Percentiles rank a stretch among this genome's conserved stretches.
These are phyloP conservation scores for Shargacucullia verbasci DNA, from an alignment of 2,888 invertebrate species.

Conservation along the genomic window DNA sequence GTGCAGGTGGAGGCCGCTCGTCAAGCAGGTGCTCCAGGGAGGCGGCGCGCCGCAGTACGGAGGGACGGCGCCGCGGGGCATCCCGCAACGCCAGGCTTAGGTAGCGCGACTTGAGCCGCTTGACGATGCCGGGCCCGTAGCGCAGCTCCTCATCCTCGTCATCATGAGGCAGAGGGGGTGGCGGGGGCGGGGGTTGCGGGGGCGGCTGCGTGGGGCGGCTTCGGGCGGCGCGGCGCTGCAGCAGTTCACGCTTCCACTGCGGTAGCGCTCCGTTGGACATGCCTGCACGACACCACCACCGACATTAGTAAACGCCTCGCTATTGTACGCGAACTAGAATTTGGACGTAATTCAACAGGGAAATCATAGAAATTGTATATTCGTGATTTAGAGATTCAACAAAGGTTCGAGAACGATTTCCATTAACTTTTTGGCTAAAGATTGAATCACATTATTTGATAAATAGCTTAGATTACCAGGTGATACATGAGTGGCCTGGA, in stretches of 20 bases:
- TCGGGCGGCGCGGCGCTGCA: conserved; percentile 91
- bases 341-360: no score
- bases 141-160: conserved; percentile 92
- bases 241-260: conserved; percentile 95
- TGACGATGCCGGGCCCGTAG: conserved; percentile 97
- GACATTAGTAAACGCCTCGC: background rate
- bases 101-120: conserved; percentile 95
- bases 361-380: no score
- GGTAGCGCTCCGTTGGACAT: conserved; percentile 89
- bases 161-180: conserved; percentile 70
- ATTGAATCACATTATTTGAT: no score
- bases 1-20: conserved; percentile 82
- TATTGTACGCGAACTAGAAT: background rate
- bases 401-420: background rate
- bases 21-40: conserved; percentile 96
- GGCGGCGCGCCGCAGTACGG: conserved; percentile 94
- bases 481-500: no score
- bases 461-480: no score
- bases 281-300: conserved; percentile 61
- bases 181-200: conserved; percentile 66
- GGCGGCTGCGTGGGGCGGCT: conserved; percentile 63
- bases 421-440: no score
- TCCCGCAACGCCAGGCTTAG: conserved; percentile 95
- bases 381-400: no score
- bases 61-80: conserved; percentile 90